These are phyloP conservation scores for Falco novaeseelandiae DNA, from an alignment of 2,797 vertebrate species.

Conservation along the genomic window DNA sequence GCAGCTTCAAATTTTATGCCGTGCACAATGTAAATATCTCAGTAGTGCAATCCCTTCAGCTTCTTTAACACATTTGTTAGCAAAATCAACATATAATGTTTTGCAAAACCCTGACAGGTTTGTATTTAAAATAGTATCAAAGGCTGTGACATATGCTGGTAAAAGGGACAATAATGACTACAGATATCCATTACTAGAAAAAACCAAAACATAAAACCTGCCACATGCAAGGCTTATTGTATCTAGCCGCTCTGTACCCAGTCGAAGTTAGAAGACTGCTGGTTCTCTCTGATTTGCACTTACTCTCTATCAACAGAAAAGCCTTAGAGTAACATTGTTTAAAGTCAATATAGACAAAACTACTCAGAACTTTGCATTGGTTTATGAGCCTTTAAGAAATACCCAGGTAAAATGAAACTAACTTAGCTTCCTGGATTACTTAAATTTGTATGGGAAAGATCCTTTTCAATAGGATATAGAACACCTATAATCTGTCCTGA, in stretches of 20 bases:
- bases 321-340: not conserved
- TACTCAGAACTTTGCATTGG: not conserved
- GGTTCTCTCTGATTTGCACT: not conserved
- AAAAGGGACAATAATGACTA: not conserved
- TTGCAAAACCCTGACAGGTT: not conserved
- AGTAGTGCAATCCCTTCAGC: not conserved
- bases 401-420: not conserved
- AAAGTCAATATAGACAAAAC: not conserved
- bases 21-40: not conserved
- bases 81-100: not conserved
- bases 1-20: conserved; percentile 11
- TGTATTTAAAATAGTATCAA: not conserved
- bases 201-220: not conserved
- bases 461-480: not conserved
- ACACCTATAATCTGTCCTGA: not conserved
- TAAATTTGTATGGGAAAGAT: not conserved
- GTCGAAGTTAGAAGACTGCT: not conserved
- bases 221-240: not conserved
- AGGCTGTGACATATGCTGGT: not conserved
- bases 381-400: not conserved
- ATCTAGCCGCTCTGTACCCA: not conserved
- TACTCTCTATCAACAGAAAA: not conserved
- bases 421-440: not conserved
- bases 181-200: not conserved
- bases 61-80: not conserved